Conservation (phyloP, 2,888 invertebrate species). For the Blera fallax region DNA sequence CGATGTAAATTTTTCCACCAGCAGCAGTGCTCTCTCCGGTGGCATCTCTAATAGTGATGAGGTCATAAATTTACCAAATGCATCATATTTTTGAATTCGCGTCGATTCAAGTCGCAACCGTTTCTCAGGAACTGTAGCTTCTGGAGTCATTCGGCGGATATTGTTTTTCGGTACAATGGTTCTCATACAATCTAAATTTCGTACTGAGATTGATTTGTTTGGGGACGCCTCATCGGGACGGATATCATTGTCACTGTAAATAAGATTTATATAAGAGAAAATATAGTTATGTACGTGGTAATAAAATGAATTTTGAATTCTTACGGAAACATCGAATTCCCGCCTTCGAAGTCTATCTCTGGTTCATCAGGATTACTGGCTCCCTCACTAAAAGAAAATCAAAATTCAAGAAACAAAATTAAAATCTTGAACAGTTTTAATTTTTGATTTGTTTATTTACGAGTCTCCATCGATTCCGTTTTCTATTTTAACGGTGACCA, state of each 20-base stretch:
- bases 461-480: constrained; percentile 67
- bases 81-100: constrained; percentile 74
- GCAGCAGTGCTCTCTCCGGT: constrained; percentile 76
- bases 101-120: constrained; percentile 33
- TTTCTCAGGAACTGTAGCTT: constrained; percentile 47
- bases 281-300: background rate
- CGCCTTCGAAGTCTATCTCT: constrained; percentile 36
- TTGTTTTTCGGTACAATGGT: constrained; percentile 61
- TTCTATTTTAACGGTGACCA: constrained; percentile 75
- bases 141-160: constrained; percentile 23
- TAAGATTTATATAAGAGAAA: background rate
- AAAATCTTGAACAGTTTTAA: background rate
- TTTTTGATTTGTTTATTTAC: constrained; percentile 67
- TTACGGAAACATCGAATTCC: constrained; percentile 41
- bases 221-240: constrained; percentile 38
- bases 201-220: constrained; percentile 36
- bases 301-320: background rate
- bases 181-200: constrained; percentile 60
- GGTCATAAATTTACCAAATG: constrained; percentile 80
- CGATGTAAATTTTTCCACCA: constrained; percentile 80
- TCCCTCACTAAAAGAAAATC: constrained; percentile 50
- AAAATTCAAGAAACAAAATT: background rate
- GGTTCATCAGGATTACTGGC: constrained; percentile 47
- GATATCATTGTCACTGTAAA: constrained; percentile 73
- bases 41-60: constrained; percentile 79